Percentiles rank a stretch among this genome's conserved stretches.
These are phyloP conservation scores for Excalfactoria chinensis DNA, from an alignment of 2,113 vertebrate species.

Conservation along the genomic window DNA sequence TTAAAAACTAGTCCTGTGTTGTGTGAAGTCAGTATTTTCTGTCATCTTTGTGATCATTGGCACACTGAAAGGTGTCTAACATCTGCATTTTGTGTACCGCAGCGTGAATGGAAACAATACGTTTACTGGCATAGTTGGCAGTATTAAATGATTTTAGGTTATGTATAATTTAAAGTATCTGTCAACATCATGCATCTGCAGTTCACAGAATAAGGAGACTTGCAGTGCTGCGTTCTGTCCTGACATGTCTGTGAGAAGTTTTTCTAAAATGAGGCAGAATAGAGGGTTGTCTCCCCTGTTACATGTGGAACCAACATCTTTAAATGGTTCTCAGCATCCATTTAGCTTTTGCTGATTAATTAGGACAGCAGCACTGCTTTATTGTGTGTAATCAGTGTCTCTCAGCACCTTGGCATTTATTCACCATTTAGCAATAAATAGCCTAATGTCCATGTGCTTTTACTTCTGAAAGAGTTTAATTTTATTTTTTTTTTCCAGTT, in stretches of 20 bases:
- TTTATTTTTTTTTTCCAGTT: background rate
- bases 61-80: background rate
- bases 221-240: background rate
- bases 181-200: background rate
- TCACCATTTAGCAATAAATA: background rate
- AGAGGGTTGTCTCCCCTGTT: background rate
- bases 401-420: background rate
- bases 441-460: background rate
- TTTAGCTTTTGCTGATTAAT: conserved; percentile 27
- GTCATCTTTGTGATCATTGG: background rate
- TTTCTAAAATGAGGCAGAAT: background rate
- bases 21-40: conserved; percentile 10
- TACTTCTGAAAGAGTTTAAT: background rate
- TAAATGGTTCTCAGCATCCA: background rate
- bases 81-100: conserved; percentile 8
- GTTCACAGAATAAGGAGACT: background rate
- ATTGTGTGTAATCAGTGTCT: background rate
- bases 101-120: background rate
- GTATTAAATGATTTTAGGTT: background rate
- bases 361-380: background rate
- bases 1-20: background rate
- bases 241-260: background rate
- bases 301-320: background rate
- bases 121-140: background rate
- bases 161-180: background rate